Base-by-base conservation (phyloP, 2,113 vertebrate species). In the Aegypius monachus region DNA sequence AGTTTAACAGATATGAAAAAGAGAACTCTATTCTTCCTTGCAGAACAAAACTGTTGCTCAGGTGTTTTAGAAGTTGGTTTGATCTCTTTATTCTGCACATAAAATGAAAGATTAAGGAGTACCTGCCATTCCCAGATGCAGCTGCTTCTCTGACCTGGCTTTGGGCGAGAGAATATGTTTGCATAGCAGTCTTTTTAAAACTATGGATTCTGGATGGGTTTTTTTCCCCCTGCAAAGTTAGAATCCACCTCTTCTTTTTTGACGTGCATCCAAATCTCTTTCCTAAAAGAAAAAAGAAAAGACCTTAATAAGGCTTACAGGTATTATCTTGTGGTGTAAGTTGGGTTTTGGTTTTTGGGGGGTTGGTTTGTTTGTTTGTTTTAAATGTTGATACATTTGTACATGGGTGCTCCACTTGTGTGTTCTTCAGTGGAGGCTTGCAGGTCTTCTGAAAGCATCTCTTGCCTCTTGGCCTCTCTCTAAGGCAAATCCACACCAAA, bases 101-200 rank as follows among this genome's bases (percentile, higher is more conserved):
- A 65, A 89, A 95, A 66, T 42, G 75, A 86, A 90, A 95, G 73
- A 86, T 80, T 87, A 92, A 95, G 79, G 61, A 95, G 36, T 48
- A 66, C 9, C 91, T 1, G 0, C 47, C 52, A 58, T 89, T 95
- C 81, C 56, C 66, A 52, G 56, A 52, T 81, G 62, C 22, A 89
- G 21, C 52, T 89, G 14, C 36, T 91, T 89, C 77, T 94, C 56
- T 94, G 61, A 75, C 92, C 36, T 81, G 68, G 31, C 40, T 94
- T 43, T 78, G 31, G 53, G 75, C 6, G 1, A 70, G 6, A 66
- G 8, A 91, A 86, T 5, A 65, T 65, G 26, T 67, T 67, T 91
- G 68, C 61, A 63, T 36, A 56, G 13, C 3, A 48, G 6, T 70
- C 25, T 25, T 81, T 93, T 59, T 40, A 43, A 88, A 85, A 58